Evolutionary conservation across 2,113 vertebrate genomes (phyloP).

Genomic region (Macrotus californicus): DNA sequence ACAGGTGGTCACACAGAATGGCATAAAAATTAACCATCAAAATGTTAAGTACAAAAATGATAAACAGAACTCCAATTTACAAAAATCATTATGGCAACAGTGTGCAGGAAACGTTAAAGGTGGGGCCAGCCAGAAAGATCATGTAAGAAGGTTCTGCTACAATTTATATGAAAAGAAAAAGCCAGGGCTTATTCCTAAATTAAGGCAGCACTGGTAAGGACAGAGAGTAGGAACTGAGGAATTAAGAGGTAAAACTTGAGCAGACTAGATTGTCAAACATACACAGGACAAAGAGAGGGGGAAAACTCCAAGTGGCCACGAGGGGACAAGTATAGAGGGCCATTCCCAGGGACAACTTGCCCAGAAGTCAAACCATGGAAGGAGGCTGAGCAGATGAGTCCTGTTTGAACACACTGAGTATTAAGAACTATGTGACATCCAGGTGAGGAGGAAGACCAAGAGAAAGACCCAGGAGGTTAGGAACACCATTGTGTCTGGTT

Average conservation of each 20-base stretch:
- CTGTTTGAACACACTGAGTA: background rate
- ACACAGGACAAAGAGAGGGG: background rate
- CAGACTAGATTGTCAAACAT: background rate
- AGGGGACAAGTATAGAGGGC: rapidly evolving
- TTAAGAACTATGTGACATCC: background rate
- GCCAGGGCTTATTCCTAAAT: background rate
- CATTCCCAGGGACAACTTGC: no score
- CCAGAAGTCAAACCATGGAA: rapidly evolving
- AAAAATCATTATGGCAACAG: background rate
- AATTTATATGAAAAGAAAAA: background rate
- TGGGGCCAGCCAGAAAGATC: no score
- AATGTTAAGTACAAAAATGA: background rate
- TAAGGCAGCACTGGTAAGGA: background rate
- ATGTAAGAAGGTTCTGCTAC: background rate
- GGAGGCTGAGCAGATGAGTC: background rate
- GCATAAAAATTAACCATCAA: background rate
- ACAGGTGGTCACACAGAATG: background rate
- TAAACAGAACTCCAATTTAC: background rate
- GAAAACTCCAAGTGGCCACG: no score
- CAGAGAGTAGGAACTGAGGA: background rate
- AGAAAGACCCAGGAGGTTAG: background rate
- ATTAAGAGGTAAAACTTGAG: background rate
- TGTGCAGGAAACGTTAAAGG: background rate
- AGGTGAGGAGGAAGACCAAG: background rate
- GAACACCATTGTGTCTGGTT: rapidly evolving